Percentiles rank a stretch among this genome's conserved stretches.
Evolutionary conservation across 2,888 invertebrate species (phyloP).

Genomic region (Pediacus dermestoides): DNA sequence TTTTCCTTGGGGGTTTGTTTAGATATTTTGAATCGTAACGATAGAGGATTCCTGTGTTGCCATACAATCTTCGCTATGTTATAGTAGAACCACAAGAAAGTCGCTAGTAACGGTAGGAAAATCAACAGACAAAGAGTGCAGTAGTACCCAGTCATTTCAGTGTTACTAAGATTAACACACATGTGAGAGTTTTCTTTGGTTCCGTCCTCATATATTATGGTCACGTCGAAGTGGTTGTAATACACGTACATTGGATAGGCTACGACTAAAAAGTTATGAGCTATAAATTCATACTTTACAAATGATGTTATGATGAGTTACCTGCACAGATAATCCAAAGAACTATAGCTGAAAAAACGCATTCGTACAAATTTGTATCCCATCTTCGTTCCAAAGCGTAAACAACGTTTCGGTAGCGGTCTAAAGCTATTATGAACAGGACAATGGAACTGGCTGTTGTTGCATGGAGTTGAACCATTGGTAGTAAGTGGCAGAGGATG

Average conservation of each 20-base stretch:
- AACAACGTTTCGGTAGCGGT: constrained; percentile 54
- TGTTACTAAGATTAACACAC: constrained; percentile 34
- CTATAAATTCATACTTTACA: not conserved
- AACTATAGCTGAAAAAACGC: constrained; percentile 38
- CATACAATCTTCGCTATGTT: constrained; percentile 54
- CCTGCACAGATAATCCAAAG: constrained; percentile 50
- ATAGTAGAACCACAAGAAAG: constrained; percentile 53
- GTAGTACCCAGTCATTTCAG: constrained; percentile 35
- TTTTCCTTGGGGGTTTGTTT: constrained; percentile 31
- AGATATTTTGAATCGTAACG: constrained; percentile 20
- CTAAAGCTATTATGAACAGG: constrained; percentile 55
- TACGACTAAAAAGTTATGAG: constrained; percentile 36
- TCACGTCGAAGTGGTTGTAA: constrained; percentile 40
- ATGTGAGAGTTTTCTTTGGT: constrained; percentile 34
- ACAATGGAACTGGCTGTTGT: constrained; percentile 54
- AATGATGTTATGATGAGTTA: constrained; percentile 17
- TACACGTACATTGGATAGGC: constrained; percentile 49
- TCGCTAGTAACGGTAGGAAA: constrained; percentile 51
- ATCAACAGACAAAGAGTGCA: constrained; percentile 42
- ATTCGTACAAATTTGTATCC: constrained; percentile 48
- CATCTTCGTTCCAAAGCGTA: constrained; percentile 48
- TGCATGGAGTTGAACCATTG: constrained; percentile 53
- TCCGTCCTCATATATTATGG: constrained; percentile 32
- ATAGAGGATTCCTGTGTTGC: constrained; percentile 47
- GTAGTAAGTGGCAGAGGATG: constrained; percentile 52